Evolutionary conservation across 92 coral and sea anemone species (phyloP).

Genomic region (Parazoanthus atlanticus): DNA sequence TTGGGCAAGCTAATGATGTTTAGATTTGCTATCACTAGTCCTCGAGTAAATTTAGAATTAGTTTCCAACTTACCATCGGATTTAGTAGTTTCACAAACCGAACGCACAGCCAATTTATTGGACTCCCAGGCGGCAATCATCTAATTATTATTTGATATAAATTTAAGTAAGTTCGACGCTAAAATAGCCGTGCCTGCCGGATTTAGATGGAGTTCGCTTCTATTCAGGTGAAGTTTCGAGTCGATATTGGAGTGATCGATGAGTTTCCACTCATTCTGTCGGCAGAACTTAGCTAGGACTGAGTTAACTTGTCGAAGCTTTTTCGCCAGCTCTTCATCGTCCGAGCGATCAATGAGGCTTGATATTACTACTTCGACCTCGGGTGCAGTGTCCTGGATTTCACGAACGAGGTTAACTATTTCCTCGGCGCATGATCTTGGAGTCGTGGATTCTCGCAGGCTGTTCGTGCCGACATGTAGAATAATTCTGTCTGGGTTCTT

Average conservation of each 20-base stretch:
- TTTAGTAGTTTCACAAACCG: not conserved
- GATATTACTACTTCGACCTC: conserved; percentile 1
- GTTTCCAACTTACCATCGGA: not conserved
- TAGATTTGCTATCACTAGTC: conserved; percentile 41
- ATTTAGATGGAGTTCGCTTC: conserved; percentile 32
- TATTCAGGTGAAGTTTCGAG: conserved; percentile 3
- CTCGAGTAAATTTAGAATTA: conserved; percentile 22
- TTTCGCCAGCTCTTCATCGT: conserved; percentile 10
- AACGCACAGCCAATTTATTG: conserved; percentile 13
- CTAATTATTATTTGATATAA: conserved; percentile 2
- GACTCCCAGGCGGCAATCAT: conserved; percentile 32
- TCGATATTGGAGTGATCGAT: conserved; percentile 24
- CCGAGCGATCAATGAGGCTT: conserved; percentile 18
- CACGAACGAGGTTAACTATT: conserved; percentile 9
- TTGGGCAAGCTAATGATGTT: conserved; percentile 52
- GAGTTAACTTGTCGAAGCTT: conserved; percentile 17
- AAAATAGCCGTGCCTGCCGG: conserved; percentile 11
- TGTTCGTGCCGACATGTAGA: conserved; percentile 39
- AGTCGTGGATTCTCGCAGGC: conserved; percentile 1
- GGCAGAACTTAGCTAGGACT: conserved; percentile 15
- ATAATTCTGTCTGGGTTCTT: conserved; percentile 29
- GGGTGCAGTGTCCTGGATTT: too few species aligned
- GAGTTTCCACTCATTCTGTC: conserved; percentile 30
- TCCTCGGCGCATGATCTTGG: conserved; percentile 37
- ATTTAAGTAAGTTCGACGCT: conserved; percentile 5